Evolutionary conservation across 2,113 vertebrate species (phyloP).

Genomic region (Pelecanus crispus): DNA sequence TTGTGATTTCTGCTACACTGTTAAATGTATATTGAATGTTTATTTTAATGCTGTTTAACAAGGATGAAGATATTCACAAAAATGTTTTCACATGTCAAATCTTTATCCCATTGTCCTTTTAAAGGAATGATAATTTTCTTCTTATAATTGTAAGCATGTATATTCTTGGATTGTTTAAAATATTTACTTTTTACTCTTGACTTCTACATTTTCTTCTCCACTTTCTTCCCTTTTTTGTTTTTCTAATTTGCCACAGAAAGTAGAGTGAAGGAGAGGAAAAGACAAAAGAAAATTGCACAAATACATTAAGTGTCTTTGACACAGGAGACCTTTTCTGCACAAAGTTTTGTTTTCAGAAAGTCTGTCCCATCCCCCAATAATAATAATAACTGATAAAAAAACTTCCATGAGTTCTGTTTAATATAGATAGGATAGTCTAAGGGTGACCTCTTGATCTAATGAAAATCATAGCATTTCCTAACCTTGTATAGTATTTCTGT

Average conservation of each 20-base stretch:
- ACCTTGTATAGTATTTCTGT: neutral
- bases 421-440: neutral
- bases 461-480: neutral
- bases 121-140: neutral
- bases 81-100: neutral
- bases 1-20: neutral
- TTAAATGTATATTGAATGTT: neutral
- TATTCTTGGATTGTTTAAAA: neutral
- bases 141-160: neutral
- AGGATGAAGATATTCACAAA: neutral
- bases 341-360: neutral
- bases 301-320: neutral
- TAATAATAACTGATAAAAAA: neutral
- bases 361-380: fast-evolving
- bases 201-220: neutral
- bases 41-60: neutral
- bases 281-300: neutral
- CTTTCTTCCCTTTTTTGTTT: neutral
- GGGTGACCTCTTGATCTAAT: neutral
- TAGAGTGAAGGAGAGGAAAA: neutral
- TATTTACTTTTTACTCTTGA: neutral
- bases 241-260: neutral
- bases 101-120: neutral
- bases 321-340: neutral
- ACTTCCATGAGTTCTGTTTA: neutral